phyloP scores from a whole-genome alignment of 2,888 invertebrate species.

The Anthophora plumipes region DNA sequence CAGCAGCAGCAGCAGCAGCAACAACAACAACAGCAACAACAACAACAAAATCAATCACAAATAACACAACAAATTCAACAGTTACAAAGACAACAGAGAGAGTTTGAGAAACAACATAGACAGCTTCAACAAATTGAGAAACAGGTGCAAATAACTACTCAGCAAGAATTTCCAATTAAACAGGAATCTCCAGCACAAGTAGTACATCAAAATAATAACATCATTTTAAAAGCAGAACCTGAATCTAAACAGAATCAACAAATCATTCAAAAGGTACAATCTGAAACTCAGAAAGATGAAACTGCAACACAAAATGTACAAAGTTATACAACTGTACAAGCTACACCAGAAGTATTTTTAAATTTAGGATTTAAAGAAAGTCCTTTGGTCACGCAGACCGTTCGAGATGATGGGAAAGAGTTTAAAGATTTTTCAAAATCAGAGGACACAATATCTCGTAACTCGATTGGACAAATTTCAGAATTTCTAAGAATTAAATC shows the following conservation, averaged over 20 bases:
- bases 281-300: conserved; percentile 78
- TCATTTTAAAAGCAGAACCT: conserved; percentile 76
- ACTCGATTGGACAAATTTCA: conserved; percentile 82
- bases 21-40: conserved; percentile 65
- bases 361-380: conserved; percentile 81
- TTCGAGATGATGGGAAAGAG: conserved; percentile 80
- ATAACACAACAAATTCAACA: conserved; percentile 74
- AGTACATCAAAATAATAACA: conserved; percentile 80
- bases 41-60: conserved; percentile 65
- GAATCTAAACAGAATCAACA: conserved; percentile 76
- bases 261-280: conserved; percentile 77
- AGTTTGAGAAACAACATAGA: conserved; percentile 76
- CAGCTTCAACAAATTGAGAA: conserved; percentile 80
- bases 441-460: conserved; percentile 80
- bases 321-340: conserved; percentile 80
- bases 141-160: conserved; percentile 74
- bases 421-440: conserved; percentile 79
- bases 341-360: conserved; percentile 81
- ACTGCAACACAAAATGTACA: conserved; percentile 75
- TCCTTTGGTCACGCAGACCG: conserved; percentile 73
- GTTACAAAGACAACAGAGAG: conserved; percentile 72
- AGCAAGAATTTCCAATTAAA: conserved; percentile 71
- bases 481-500: conserved; percentile 82
- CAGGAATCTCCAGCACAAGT: conserved; percentile 74
- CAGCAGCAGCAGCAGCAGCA: conserved; percentile 68